phyloP scores from a whole-genome alignment of 2,888 invertebrate genomes.

The Biston betularia region DNA sequence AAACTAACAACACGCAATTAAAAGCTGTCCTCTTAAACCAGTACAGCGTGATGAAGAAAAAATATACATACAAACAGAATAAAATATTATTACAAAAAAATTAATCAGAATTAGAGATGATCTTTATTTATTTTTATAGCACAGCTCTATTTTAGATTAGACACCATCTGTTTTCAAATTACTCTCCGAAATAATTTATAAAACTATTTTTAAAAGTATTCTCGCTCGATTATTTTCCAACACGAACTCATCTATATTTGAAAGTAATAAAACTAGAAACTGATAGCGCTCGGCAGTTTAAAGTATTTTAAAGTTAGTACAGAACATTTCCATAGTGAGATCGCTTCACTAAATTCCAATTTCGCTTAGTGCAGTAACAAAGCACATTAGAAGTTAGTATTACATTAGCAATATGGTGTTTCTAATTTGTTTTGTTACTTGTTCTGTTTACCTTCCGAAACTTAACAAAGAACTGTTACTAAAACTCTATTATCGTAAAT shows the following conservation, averaged over 20 bases:
- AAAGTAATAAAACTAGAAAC: slow-evolving; percentile 1
- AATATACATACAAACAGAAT: too few species aligned
- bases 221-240: neutral
- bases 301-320: slow-evolving; percentile 6
- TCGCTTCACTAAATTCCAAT: slow-evolving; percentile 35
- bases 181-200: neutral
- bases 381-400: slow-evolving; percentile 22
- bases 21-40: too few species aligned
- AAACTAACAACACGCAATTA: too few species aligned
- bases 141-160: too few species aligned
- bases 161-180: too few species aligned
- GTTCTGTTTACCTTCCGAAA: slow-evolving; percentile 17
- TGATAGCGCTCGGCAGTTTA: slow-evolving; percentile 2
- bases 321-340: slow-evolving; percentile 28
- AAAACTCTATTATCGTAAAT: slow-evolving; percentile 8
- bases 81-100: too few species aligned
- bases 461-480: slow-evolving; percentile 12
- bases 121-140: too few species aligned
- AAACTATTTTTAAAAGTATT: neutral
- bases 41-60: too few species aligned
- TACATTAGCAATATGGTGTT: slow-evolving; percentile 28
- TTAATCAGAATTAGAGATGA: too few species aligned
- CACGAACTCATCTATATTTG: neutral
- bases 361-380: slow-evolving; percentile 30
- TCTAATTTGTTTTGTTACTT: slow-evolving; percentile 36